Conservation (phyloP, 2,888 invertebrate genomes). For the Stenurella melanura region DNA sequence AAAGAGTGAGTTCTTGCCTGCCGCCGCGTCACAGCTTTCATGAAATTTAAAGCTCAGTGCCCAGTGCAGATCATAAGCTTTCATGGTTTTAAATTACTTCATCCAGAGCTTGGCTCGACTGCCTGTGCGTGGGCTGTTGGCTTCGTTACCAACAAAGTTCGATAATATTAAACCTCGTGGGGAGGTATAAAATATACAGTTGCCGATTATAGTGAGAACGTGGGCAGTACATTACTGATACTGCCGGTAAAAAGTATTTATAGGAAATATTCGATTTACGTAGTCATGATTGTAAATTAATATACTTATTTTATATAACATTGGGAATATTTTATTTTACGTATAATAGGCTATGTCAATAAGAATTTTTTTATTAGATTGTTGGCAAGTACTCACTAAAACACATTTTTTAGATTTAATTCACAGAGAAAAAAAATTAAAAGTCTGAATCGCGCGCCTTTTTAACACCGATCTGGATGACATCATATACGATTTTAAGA, state of each 20-base stretch:
- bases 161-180: slow-evolving; percentile 19
- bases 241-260: background rate
- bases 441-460: no score
- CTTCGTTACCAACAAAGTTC: slow-evolving; percentile 26
- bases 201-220: background rate
- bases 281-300: background rate
- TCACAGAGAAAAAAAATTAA: no score
- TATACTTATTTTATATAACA: no score
- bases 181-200: slow-evolving; percentile 7
- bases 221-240: background rate
- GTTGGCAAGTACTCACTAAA: no score
- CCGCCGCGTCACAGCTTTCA: slow-evolving; percentile 52
- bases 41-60: slow-evolving; percentile 59
- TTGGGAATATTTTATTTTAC: no score
- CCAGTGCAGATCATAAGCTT: slow-evolving; percentile 55
- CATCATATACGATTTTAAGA: no score
- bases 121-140: background rate
- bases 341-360: no score
- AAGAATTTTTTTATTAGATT: no score
- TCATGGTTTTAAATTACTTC: slow-evolving; percentile 58
- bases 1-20: slow-evolving; percentile 47
- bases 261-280: background rate
- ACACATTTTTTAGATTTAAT: no score
- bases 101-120: slow-evolving; percentile 23
- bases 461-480: no score